phyloP scores from a whole-genome alignment of 2,888 invertebrate species.

The Glaucopsyche alexis region DNA sequence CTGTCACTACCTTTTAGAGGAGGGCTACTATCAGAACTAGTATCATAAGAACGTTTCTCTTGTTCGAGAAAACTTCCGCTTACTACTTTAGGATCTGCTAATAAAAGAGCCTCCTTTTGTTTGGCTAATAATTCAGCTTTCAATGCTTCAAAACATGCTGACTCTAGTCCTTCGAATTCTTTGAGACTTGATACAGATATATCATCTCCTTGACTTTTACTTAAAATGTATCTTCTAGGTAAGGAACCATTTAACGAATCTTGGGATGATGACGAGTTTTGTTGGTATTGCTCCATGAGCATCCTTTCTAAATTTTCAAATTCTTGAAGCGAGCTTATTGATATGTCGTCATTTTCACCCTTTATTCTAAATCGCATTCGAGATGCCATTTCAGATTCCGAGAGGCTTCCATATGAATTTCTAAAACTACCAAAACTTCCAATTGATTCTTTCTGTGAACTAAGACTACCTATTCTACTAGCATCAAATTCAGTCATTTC shows the following conservation, averaged over 20 bases:
- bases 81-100: conserved; percentile 78
- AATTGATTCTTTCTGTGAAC: conserved; percentile 88
- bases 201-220: conserved; percentile 90
- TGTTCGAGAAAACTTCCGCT: conserved; percentile 73
- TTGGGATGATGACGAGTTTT: conserved; percentile 88
- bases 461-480: conserved; percentile 87
- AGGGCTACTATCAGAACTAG: conserved; percentile 81
- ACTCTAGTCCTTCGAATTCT: conserved; percentile 95
- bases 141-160: conserved; percentile 91
- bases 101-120: conserved; percentile 90
- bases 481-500: conserved; percentile 93
- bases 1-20: conserved; percentile 70
- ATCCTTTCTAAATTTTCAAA: conserved; percentile 95
- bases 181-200: conserved; percentile 92
- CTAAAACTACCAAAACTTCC: conserved; percentile 91
- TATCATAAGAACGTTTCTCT: conserved; percentile 75
- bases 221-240: conserved; percentile 84
- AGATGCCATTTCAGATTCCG: conserved; percentile 92
- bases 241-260: conserved; percentile 92
- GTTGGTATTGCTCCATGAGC: conserved; percentile 88
- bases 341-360: conserved; percentile 95
- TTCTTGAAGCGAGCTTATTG: conserved; percentile 95
- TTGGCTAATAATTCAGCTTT: conserved; percentile 90
- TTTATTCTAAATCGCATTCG: conserved; percentile 90
- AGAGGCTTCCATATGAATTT: conserved; percentile 94